Evolutionary conservation across 2,797 vertebrate species (phyloP).

Genomic region (Liparis tanakae): DNA sequence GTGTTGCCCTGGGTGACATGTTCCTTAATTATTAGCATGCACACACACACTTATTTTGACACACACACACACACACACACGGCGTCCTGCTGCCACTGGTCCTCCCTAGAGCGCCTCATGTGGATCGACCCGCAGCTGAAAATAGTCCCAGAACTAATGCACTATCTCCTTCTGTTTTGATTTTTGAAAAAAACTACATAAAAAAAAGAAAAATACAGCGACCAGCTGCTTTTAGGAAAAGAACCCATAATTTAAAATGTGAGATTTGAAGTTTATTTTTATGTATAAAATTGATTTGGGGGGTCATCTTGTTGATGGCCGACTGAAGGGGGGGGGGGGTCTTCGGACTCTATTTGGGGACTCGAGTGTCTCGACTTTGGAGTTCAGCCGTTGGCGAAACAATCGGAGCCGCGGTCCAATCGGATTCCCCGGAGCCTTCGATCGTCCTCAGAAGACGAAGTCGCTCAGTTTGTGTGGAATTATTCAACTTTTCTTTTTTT

Average conservation of each 20-base stretch:
- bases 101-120: neutral
- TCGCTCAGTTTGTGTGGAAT: neutral
- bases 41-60: slow-evolving; percentile 9
- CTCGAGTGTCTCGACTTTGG: neutral
- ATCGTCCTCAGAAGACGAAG: neutral
- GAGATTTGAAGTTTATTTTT: neutral
- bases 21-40: neutral
- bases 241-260: neutral
- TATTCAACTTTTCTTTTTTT: neutral
- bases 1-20: neutral
- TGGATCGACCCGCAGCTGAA: neutral
- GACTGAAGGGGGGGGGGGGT: neutral
- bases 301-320: neutral
- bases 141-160: slow-evolving; percentile 7
- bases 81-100: neutral
- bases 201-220: neutral
- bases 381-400: neutral
- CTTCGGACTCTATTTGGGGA: neutral
- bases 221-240: neutral
- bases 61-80: neutral
- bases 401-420: neutral
- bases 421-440: neutral
- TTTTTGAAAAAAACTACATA: neutral
- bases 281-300: neutral
- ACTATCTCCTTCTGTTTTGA: slow-evolving; percentile 3